phyloP scores from a whole-genome alignment of 2,888 invertebrate genomes.

The Stenodera caucasica region DNA sequence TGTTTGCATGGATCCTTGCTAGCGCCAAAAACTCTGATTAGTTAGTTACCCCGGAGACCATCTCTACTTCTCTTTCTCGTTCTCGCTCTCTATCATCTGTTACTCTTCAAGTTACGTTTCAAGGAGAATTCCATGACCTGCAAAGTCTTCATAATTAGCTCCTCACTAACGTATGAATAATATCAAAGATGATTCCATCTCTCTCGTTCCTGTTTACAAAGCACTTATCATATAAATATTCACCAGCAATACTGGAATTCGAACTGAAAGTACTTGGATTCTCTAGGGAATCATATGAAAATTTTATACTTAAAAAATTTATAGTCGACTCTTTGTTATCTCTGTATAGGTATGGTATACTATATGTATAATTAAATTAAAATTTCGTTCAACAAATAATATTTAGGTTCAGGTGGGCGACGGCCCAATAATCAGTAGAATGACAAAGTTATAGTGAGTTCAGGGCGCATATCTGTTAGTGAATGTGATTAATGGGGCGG shows the following conservation, averaged over 20 bases:
- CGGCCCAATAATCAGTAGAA: slow-evolving; percentile 44
- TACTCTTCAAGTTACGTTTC: neutral
- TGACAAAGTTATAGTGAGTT: slow-evolving; percentile 47
- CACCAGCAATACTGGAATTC: slow-evolving; percentile 24
- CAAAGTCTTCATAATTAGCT: slow-evolving; percentile 29
- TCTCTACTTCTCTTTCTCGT: neutral
- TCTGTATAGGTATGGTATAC: too few relatives aligned
- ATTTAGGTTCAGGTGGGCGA: slow-evolving; percentile 12
- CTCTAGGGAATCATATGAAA: slow-evolving; percentile 28
- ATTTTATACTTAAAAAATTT: slow-evolving; percentile 30
- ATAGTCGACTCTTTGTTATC: neutral
- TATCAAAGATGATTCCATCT: slow-evolving; percentile 27
- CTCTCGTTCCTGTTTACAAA: slow-evolving; percentile 25
- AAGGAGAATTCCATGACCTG: slow-evolving; percentile 5
- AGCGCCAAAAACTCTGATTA: slow-evolving; percentile 50
- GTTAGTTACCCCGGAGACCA: slow-evolving; percentile 40
- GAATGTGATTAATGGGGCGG: slow-evolving; percentile 57
- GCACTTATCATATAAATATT: slow-evolving; percentile 36
- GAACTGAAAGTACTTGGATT: slow-evolving; percentile 29
- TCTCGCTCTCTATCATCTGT: too few relatives aligned
- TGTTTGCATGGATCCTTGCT: slow-evolving; percentile 32
- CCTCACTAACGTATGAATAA: slow-evolving; percentile 31
- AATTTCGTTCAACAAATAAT: neutral
- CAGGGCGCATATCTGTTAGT: slow-evolving; percentile 47
- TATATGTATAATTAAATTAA: neutral